Evolutionary conservation across 1,140 invertebrate genomes (phyloP), one percentile per base, ranked within the genome.

Genomic region (Aphaenogaster ashmeadi): DNA sequence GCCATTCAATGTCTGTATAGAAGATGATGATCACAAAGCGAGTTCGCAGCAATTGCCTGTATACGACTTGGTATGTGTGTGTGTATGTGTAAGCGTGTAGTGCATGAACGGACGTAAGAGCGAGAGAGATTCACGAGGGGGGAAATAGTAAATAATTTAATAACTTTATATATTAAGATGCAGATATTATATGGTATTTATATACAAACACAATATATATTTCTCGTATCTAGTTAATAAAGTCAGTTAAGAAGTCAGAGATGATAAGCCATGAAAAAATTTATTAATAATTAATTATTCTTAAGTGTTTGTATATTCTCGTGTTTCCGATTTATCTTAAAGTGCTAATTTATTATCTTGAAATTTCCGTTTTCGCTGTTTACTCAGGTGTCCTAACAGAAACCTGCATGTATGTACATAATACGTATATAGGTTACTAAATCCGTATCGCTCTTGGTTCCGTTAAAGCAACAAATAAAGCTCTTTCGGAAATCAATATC

Each of bases 401-500:
- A 86, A 56, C 36, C 38, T 67, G 86, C 69, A 79, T 47, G n/a
- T 21, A 62, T 11, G 15, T 81, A 86, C 36, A 47, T 69, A 79
- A 89, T 67, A 74, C n/a, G 9, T 71, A 58, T 74, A 36, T 41
- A 80, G 47, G 4, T 50, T 67, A 58, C 56, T 77, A 85, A 89
- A 89, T 75, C n/a, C 54, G 41, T 27, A 75, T 75, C 67, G 67
- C 64, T 15, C 56, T 58, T 54, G 18, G 75, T 52, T 60, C 13
- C 60, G 56, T 78, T 86, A 75, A 44, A 21, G 58, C 75, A 89
- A 86, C 64, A 75, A 84, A 86, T 84, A 74, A 74, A 83, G 79
- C 64, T 54, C 74, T 84, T 52, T n/a, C 52, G 75, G 36, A 69
- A 79, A 89, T 89, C 88, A 64, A 86, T 86, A 89, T 60, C 54